Base-by-base conservation (phyloP, 2,113 vertebrate species). In the Osmerus eperlanus region DNA sequence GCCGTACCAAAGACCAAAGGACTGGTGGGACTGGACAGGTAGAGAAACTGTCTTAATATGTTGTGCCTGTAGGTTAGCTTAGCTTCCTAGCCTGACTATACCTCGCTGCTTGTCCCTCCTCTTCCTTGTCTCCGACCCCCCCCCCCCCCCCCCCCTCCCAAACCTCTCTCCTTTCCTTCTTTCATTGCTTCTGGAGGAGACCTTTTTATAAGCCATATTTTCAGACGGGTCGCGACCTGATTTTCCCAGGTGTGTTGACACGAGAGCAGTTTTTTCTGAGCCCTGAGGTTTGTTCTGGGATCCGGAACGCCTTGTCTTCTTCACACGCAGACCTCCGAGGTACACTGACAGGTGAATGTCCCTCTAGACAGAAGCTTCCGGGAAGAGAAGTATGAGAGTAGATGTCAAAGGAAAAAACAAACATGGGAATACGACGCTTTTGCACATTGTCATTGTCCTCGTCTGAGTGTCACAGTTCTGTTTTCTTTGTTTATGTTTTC, bases 161-260 rank as follows among this genome's bases (percentile, higher is more conserved):
- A 55, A 7, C 54, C 18, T 55, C 13, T 55, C 54, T 55, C 59
- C 52, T 53, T 19, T 0, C 1, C 25, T 28, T 14, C 5, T 58
- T 14, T 9, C 32, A 67, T 29, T 54, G 29, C 41, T 76, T 80
- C 74, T 74, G 58, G 81, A 75, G 77, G 78, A 83, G 72, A 78
- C 61, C 83, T 68, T 74, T 73, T 79, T 81, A 60, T 80, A 85
- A 91, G 89, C 91, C 92, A 91, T 92, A 9, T 73, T 85, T 76
- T 76, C 59, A 74, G 75, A 67, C 56, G 73, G 66, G 74, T 21
- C 61, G 5, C 51, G 81, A 63, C 55, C 76, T 70, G 78, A 69
- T 87, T 74, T 78, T 78, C 72, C 73, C 80, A 81, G 81, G 71
- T 83, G 80, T 75, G 78, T 69, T 64, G 78, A 82, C 51, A 56